Conservation (phyloP, 1,140 invertebrate species). For the Halyomorpha halys region DNA sequence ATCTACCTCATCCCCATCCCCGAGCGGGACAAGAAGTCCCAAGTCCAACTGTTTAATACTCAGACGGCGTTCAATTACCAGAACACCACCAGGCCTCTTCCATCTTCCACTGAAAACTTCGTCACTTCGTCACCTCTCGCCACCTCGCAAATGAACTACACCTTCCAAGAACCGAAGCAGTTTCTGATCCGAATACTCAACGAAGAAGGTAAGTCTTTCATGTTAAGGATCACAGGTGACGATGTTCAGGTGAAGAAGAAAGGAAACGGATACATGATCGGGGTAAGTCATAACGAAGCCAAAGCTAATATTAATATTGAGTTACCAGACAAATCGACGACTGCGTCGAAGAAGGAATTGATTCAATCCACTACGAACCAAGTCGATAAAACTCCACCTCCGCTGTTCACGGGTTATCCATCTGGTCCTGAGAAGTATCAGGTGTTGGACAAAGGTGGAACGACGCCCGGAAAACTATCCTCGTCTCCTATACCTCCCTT, state of each 20-base stretch:
- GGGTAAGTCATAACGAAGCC: conserved; percentile 12
- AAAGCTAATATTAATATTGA: conserved; percentile 23
- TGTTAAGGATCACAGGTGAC: conserved; percentile 20
- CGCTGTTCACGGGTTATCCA: no score
- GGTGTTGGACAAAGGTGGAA: no score
- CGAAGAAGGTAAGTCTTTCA: conserved; percentile 9
- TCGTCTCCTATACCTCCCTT: not conserved
- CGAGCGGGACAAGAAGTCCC: not conserved
- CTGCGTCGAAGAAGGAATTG: no score
- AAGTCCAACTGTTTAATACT: not conserved
- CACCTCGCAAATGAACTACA: not conserved
- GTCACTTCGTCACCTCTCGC: not conserved
- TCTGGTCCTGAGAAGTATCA: no score
- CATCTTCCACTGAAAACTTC: not conserved
- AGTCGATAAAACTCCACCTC: no score
- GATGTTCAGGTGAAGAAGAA: conserved; percentile 24
- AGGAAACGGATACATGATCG: conserved; percentile 18
- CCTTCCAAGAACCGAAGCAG: not conserved
- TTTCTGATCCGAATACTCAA: not conserved
- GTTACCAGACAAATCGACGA: conserved; percentile 15
- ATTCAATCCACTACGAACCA: no score
- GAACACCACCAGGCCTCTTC: not conserved
- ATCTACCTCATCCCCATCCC: conserved; percentile 24
- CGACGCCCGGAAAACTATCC: no score
- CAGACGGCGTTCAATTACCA: not conserved